phyloP scores from a whole-genome alignment of 2,113 vertebrate genomes.

The Oryzias melastigma region DNA sequence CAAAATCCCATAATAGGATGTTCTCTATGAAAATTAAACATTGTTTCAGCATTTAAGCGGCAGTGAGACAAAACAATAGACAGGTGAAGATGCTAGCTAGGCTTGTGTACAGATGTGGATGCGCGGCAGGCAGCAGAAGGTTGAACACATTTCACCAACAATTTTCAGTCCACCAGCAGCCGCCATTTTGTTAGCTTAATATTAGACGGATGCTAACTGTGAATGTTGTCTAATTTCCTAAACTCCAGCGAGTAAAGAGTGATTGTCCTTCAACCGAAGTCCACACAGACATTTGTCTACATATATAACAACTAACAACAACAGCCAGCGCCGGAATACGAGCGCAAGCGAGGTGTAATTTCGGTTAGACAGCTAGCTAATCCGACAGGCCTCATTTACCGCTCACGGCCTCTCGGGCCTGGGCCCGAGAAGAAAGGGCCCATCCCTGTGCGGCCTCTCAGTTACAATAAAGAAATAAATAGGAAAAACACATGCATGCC shows the following conservation, averaged over 20 bases:
- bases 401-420: slow-evolving; percentile 85
- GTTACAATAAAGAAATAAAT: slow-evolving; percentile 50
- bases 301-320: background rate
- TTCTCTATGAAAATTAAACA: no score
- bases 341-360: background rate
- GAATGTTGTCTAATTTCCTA: slow-evolving; percentile 3
- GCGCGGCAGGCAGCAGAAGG: background rate
- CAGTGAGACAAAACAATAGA: background rate
- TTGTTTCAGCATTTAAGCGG: background rate
- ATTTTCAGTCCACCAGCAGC: slow-evolving; percentile 46
- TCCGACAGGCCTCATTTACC: slow-evolving; percentile 55
- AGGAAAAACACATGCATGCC: slow-evolving; percentile 44
- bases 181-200: slow-evolving; percentile 76
- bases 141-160: slow-evolving; percentile 25
- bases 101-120: background rate
- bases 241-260: fast-evolving
- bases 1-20: no score
- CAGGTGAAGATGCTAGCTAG: background rate
- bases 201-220: slow-evolving; percentile 46
- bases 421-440: slow-evolving; percentile 71
- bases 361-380: slow-evolving; percentile 27
- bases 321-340: background rate
- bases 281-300: fast-evolving
- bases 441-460: slow-evolving; percentile 64
- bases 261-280: fast-evolving